A percentile compares a stretch with the other conserved stretches of the same genome.
These are phyloP conservation scores for Anolis carolinensis DNA, from an alignment of 2,113 vertebrate genomes.

Conservation along the genomic window DNA sequence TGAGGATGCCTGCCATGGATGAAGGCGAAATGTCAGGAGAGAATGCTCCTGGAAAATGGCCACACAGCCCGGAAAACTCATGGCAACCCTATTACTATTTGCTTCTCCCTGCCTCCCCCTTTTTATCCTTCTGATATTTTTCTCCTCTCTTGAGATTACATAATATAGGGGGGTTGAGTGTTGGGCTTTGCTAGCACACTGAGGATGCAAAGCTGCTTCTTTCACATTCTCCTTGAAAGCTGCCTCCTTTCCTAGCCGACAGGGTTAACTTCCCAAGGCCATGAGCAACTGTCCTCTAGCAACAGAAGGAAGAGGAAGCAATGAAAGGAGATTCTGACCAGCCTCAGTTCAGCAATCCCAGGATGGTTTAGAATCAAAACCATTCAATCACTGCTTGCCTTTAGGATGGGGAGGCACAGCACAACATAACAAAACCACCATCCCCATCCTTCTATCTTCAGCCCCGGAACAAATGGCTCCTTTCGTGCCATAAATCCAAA, in stretches of 20 bases:
- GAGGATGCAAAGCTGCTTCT: background rate
- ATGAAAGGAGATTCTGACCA: background rate
- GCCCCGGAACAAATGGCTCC: background rate
- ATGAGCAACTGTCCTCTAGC: background rate
- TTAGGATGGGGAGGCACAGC: background rate
- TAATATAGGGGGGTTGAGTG: constrained; percentile 26
- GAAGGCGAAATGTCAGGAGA: too few relatives aligned
- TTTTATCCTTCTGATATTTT: background rate
- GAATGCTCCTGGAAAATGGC: too few relatives aligned
- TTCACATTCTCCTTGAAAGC: constrained; percentile 25
- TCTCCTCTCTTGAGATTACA: constrained; percentile 32
- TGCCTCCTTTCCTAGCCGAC: background rate
- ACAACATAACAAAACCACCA: background rate
- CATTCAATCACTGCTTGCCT: background rate
- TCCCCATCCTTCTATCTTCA: background rate
- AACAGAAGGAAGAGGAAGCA: background rate
- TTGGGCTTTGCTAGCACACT: background rate
- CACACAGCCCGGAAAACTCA: too few relatives aligned
- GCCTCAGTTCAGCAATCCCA: background rate
- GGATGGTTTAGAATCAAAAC: constrained; percentile 9
- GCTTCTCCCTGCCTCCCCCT: background rate
- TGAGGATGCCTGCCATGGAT: too few relatives aligned
- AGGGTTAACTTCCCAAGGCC: too few relatives aligned
- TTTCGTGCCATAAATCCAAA: too few relatives aligned
- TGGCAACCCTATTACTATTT: background rate